Evolutionary conservation across 2,888 invertebrate species (phyloP).

Genomic region (Coelinius sp.): DNA sequence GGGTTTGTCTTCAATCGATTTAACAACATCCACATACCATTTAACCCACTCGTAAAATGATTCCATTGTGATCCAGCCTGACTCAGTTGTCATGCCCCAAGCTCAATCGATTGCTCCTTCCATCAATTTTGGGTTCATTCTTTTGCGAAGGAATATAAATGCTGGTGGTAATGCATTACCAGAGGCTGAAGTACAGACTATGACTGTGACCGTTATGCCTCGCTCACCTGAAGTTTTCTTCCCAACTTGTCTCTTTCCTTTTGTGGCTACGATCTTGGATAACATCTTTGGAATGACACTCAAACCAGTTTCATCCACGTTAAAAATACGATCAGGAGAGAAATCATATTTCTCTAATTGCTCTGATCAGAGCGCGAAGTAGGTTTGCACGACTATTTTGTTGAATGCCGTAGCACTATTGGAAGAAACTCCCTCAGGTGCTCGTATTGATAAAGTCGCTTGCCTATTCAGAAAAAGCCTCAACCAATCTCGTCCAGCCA

Average conservation of each 20-base stretch:
- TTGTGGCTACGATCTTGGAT: background rate
- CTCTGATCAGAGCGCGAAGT: background rate
- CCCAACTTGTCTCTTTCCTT: background rate
- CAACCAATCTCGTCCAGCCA: background rate
- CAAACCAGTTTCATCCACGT: background rate
- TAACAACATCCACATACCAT: background rate
- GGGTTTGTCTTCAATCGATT: background rate
- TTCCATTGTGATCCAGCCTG: background rate
- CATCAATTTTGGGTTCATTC: background rate
- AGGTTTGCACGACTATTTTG: background rate
- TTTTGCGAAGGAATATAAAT: background rate
- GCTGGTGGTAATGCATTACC: background rate
- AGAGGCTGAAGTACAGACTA: background rate
- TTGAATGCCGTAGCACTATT: background rate
- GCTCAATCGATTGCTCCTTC: background rate
- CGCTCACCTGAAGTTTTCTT: background rate
- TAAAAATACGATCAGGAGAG: background rate
- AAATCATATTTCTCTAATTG: background rate
- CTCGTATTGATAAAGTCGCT: background rate
- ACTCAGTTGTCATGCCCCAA: background rate
- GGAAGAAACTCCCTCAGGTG: background rate
- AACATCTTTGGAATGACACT: background rate
- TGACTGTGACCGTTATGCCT: background rate
- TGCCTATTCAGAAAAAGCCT: background rate
- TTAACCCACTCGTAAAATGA: background rate